Evolutionary conservation across 2,888 invertebrate species (phyloP).

Genomic region (Clepsis dumicolana): DNA sequence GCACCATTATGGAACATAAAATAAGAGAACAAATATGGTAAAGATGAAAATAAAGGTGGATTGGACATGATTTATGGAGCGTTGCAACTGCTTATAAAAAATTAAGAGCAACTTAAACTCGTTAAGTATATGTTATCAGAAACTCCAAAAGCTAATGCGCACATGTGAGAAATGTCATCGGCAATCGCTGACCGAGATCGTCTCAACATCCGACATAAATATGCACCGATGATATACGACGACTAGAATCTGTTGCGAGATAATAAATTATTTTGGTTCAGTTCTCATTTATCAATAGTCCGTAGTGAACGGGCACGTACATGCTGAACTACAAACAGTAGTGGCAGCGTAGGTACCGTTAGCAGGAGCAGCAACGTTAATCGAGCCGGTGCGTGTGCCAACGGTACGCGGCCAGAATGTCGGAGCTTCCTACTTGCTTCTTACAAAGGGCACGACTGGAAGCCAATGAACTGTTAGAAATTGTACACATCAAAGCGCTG

Average conservation of each 20-base stretch:
- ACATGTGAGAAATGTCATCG: background rate
- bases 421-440: slow-evolving; percentile 54
- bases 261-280: slow-evolving; percentile 15
- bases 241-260: slow-evolving; percentile 1
- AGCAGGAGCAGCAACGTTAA: slow-evolving; percentile 71
- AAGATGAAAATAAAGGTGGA: background rate
- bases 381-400: slow-evolving; percentile 66
- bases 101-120: background rate
- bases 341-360: slow-evolving; percentile 57
- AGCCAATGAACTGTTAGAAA: slow-evolving; percentile 62
- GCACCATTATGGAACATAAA: slow-evolving; percentile 1
- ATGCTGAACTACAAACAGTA: slow-evolving; percentile 8
- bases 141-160: background rate
- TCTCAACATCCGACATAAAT: background rate
- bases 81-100: background rate
- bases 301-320: slow-evolving; percentile 9
- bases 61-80: background rate
- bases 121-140: background rate
- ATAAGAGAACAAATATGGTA: background rate
- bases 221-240: background rate
- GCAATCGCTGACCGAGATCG: background rate
- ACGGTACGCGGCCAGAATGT: slow-evolving; percentile 56
- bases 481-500: slow-evolving; percentile 15
- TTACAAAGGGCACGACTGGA: slow-evolving; percentile 46
- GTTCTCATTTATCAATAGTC: slow-evolving; percentile 24